These are phyloP conservation scores for Rotaria magnacalcarata DNA, from an alignment of 2,888 invertebrate genomes.

Conservation along the genomic window DNA sequence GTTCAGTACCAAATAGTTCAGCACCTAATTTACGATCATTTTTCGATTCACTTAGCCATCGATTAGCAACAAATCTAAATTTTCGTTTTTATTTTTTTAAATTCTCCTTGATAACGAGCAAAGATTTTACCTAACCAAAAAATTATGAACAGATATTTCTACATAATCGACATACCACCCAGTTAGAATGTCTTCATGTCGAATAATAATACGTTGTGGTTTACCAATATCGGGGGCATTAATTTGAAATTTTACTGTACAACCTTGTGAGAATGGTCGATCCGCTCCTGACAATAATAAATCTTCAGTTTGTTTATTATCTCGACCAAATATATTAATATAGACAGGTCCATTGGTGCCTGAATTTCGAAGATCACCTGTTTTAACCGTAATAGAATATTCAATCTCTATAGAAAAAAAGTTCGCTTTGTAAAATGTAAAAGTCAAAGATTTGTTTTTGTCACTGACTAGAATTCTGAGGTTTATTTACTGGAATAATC, in stretches of 20 bases:
- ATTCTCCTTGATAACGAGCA: too few relatives aligned
- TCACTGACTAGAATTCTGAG: not conserved
- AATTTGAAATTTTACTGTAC: slow-evolving; percentile 3
- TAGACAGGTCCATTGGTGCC: not conserved
- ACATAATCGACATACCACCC: slow-evolving; percentile 17
- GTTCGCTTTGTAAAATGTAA: not conserved
- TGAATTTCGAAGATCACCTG: not conserved
- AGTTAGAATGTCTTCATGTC: slow-evolving; percentile 1
- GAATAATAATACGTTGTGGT: slow-evolving; percentile 4
- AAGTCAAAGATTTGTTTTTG: not conserved
- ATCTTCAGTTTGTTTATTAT: not conserved
- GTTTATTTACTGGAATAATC: not conserved
- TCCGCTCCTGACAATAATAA: not conserved
- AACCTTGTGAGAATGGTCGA: not conserved
- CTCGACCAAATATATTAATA: not conserved
- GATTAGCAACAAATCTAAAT: slow-evolving; percentile 11
- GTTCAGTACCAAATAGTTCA: not conserved
- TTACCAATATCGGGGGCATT: slow-evolving; percentile 11
- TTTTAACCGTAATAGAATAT: slow-evolving; percentile 8
- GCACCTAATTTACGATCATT: not conserved
- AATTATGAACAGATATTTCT: not conserved
- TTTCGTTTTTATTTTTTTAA: too few relatives aligned
- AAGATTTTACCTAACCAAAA: not conserved
- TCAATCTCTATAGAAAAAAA: not conserved
- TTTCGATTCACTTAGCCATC: slow-evolving; percentile 4